Evolutionary conservation across 2,888 invertebrate genomes (phyloP), one percentile per base, ranked within the genome.

Genomic region (Diarsia rubi): DNA sequence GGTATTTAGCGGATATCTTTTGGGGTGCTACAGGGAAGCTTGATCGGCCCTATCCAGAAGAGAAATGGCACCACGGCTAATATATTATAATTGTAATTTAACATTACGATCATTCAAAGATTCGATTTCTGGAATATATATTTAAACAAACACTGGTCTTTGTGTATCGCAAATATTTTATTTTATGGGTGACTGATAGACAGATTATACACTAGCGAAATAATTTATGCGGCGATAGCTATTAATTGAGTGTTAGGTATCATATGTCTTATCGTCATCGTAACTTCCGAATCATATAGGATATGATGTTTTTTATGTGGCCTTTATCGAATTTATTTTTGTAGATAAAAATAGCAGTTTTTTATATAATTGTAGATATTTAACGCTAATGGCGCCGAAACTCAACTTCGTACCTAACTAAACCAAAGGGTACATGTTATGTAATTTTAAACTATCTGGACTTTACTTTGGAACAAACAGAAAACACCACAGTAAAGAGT

Each of bases 361-460:
- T 42, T 45, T 42, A 16, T 0, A 24, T n/a, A 21, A 3, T 21
- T 21, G 8, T 21, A 2, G 3, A 24, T 59, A 16, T 27, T 19
- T n/a, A 27, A 2, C 21, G n/a, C 44, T 16, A 24, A 57, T 31
- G 24, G 24, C 16, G 63, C 16, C 44, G 5, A 3, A 49, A 27
- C 12, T 16, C 27, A 27, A 57, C 16, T 16, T 27, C 16, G 27
- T 57, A 8, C 0, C 3, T 3, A 27, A 16, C 3, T 52, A 44
- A 70, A 27, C 4, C n/a, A 47, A 74, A 74, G 24, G 11, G 27
- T 27, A 62, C 37, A 68, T 68, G 75, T 67, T 75, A n/a, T 47
- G 60, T 54, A 14, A 75, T 62, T 52, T 54, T 52, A 78, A 69
- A 37, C 78, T 19, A 27, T 42, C 52, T 62, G 78, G 3, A 78